phyloP scores from a whole-genome alignment of 2,113 vertebrate genomes.

The Rhinolophus ferrumequinum region DNA sequence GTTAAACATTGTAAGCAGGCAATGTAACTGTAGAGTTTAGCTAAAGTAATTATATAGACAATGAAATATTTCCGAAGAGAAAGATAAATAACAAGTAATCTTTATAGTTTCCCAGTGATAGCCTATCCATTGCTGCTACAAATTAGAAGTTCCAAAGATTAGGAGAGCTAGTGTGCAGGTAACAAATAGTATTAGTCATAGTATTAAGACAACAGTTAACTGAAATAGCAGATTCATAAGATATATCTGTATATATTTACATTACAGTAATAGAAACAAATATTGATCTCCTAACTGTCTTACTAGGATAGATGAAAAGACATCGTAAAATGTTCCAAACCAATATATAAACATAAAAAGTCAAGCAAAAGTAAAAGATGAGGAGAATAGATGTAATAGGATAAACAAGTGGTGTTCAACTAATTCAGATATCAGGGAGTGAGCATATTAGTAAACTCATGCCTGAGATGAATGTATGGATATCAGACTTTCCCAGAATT shows the following conservation, averaged over 20 bases:
- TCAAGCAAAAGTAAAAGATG: background rate
- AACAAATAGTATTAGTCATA: constrained; percentile 80
- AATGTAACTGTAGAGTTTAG: constrained; percentile 77
- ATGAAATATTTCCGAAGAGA: constrained; percentile 82
- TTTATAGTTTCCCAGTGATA: constrained; percentile 86
- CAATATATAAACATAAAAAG: background rate
- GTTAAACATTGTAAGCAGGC: background rate
- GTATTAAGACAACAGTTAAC: constrained; percentile 71
- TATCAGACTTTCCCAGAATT: background rate
- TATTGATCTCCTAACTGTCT: background rate
- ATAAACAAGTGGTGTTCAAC: background rate
- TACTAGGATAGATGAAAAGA: background rate
- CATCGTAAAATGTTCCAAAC: background rate
- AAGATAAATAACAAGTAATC: constrained; percentile 86
- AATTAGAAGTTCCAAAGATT: constrained; percentile 85
- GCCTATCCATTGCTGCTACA: constrained; percentile 84
- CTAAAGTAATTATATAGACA: constrained; percentile 79
- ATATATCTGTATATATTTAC: background rate
- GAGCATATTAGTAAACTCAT: background rate
- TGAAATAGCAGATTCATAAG: constrained; percentile 63
- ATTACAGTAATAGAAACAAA: constrained; percentile 59
- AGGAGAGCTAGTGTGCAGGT: constrained; percentile 72
- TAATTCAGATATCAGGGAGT: background rate
- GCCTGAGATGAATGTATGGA: background rate
- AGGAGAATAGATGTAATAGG: background rate